Conservation (phyloP, 2,888 invertebrate genomes). For the Dynastes grantii region DNA sequence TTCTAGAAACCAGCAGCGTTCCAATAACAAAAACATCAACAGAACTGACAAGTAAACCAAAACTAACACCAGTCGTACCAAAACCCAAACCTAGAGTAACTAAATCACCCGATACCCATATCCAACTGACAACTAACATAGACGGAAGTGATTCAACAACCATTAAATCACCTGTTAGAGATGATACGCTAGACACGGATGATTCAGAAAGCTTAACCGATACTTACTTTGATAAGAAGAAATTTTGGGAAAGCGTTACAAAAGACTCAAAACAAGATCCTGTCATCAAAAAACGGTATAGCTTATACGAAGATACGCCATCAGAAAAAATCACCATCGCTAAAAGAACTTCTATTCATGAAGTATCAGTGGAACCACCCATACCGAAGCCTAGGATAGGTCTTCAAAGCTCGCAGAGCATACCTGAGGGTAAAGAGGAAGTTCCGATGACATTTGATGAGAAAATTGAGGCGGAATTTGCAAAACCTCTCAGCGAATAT, state of each 20-base stretch:
- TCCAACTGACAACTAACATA: slow-evolving; percentile 57
- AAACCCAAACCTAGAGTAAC: slow-evolving; percentile 65
- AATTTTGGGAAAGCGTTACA: slow-evolving; percentile 72
- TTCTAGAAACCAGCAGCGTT: slow-evolving; percentile 69
- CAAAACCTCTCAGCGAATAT: slow-evolving; percentile 63
- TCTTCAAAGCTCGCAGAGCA: slow-evolving; percentile 57
- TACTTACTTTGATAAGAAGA: slow-evolving; percentile 71
- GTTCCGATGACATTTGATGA: slow-evolving; percentile 37
- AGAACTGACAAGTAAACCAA: slow-evolving; percentile 60
- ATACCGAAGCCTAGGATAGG: slow-evolving; percentile 69
- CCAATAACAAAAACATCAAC: slow-evolving; percentile 64
- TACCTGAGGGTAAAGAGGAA: slow-evolving; percentile 50
- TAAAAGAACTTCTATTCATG: slow-evolving; percentile 67
- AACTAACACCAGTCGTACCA: slow-evolving; percentile 63
- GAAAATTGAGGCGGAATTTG: slow-evolving; percentile 52
- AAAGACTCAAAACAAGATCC: slow-evolving; percentile 61
- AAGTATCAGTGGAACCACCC: slow-evolving; percentile 64
- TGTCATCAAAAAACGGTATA: slow-evolving; percentile 63
- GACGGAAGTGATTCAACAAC: slow-evolving; percentile 49
- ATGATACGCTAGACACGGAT: slow-evolving; percentile 63
- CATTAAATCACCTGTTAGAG: slow-evolving; percentile 63
- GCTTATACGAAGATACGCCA: slow-evolving; percentile 62
- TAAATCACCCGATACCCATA: slow-evolving; percentile 61
- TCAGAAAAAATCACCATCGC: slow-evolving; percentile 60
- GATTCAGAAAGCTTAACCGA: slow-evolving; percentile 63